Evolutionary conservation across 2,888 invertebrate species (phyloP).

Genomic region (Tachina fera): DNA sequence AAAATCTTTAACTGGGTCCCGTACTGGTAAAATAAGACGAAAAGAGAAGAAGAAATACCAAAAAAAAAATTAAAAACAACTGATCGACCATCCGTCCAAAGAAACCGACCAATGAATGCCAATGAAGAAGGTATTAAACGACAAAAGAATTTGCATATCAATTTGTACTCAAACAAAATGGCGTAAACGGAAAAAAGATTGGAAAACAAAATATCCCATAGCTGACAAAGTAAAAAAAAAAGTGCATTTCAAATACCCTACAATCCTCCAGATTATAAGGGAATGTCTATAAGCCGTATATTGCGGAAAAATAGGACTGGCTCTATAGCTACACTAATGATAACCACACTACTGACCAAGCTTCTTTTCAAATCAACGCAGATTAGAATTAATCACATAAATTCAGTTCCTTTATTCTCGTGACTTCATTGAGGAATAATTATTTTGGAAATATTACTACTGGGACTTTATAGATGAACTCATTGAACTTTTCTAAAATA

Average conservation of each 20-base stretch:
- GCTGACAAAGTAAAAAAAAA: conserved; percentile 10
- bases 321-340: too few species aligned
- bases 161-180: conserved; percentile 73
- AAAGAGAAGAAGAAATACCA: neutral
- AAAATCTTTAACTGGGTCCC: conserved; percentile 48
- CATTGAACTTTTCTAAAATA: too few species aligned
- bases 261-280: neutral
- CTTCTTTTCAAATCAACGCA: too few species aligned
- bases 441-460: too few species aligned
- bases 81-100: conserved; percentile 56
- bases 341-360: too few species aligned
- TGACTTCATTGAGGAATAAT: too few species aligned
- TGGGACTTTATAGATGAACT: too few species aligned
- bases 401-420: too few species aligned
- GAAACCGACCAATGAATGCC: conserved; percentile 64
- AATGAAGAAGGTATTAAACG: conserved; percentile 68
- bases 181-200: conserved; percentile 62
- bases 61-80: conserved; percentile 16
- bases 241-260: conserved; percentile 30
- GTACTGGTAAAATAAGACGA: neutral
- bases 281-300: neutral
- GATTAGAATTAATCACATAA: too few species aligned
- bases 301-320: too few species aligned
- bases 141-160: conserved; percentile 73
- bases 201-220: conserved; percentile 22